Base-by-base conservation (phyloP, 2,888 invertebrate genomes). In the Drosophila vallismaia region DNA sequence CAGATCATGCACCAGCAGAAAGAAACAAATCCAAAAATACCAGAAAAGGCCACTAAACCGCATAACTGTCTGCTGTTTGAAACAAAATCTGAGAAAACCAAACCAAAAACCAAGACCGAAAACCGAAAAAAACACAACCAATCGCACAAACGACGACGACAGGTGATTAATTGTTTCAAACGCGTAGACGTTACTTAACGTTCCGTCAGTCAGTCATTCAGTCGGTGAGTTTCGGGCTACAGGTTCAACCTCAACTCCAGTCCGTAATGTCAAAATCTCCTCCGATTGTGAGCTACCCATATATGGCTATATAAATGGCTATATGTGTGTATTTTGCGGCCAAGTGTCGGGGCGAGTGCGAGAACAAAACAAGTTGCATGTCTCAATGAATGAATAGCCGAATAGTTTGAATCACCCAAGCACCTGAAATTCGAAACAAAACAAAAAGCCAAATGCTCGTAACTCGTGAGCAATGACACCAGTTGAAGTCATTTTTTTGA, bases 401-500 rank as follows among this genome's bases (percentile, higher is more conserved):
- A 83, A 84, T 84, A 77, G 82, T 86, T 88, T 59, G 83, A 86
- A 83, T 83, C 84, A 86, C 79, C 84, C 74, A 80, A 64, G 88
- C 88, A 88, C 84, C 88, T 88, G 88, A 85, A 84, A 86, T 83
- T 77, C 75, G 76, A 83, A 83, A 80, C 87, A 86, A 88, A 88
- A 77, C 79, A 87, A 75, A 71, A 80, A 64, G 49, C 74, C 80
- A 73, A 88, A 71, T 71, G 60, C 64, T 42, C 60, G 60, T 48
- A 84, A 56, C 75, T 88, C 79, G 76, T 78, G 86, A 76, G 88
- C 88, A 88, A 88, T 85, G 84, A 88, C 84, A 85, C 83, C 88
- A 76, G 75, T 87, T 85, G 88, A 85, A 84, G 82, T 84, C 86
- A 85, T 88, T 79, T 76, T 73, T 60, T 63, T 57, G 62, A 40